Conservation (phyloP, 2,113 vertebrate genomes). For the Chaetops frenatus region DNA sequence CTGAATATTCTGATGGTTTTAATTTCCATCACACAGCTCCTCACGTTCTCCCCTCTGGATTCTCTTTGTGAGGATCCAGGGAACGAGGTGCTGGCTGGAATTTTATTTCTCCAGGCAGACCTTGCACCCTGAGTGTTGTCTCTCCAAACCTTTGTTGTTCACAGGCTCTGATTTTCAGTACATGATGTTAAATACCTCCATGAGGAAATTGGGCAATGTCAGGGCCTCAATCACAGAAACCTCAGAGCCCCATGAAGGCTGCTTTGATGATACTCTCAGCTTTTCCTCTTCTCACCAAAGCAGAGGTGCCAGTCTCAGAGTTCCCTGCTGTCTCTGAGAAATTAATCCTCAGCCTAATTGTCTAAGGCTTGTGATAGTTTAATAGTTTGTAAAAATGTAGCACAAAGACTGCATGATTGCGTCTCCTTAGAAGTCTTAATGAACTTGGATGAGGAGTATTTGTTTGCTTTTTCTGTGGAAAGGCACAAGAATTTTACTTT, state of each 20-base stretch:
- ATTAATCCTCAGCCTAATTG: neutral
- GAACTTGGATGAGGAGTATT: neutral
- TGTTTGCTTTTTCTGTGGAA: neutral
- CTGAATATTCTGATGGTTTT: neutral
- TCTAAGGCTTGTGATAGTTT: neutral
- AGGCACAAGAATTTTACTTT: neutral
- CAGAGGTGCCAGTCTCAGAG: neutral
- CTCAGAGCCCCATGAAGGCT: neutral
- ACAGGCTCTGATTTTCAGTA: neutral
- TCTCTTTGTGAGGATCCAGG: neutral
- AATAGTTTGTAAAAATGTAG: neutral
- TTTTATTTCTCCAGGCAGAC: conserved; percentile 12
- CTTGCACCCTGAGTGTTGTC: neutral
- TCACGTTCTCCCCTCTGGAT: conserved; percentile 27
- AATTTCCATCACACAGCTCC: neutral
- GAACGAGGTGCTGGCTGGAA: neutral
- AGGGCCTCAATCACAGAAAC: neutral
- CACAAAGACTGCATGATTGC: neutral
- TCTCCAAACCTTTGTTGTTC: conserved; percentile 34
- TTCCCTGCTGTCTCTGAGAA: neutral
- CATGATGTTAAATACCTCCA: neutral
- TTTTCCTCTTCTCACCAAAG: neutral
- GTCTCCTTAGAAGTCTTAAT: neutral
- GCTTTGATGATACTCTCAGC: neutral
- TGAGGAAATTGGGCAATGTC: neutral